Conservation (phyloP, 1,140 invertebrate species). For the Megalopta genalis region DNA sequence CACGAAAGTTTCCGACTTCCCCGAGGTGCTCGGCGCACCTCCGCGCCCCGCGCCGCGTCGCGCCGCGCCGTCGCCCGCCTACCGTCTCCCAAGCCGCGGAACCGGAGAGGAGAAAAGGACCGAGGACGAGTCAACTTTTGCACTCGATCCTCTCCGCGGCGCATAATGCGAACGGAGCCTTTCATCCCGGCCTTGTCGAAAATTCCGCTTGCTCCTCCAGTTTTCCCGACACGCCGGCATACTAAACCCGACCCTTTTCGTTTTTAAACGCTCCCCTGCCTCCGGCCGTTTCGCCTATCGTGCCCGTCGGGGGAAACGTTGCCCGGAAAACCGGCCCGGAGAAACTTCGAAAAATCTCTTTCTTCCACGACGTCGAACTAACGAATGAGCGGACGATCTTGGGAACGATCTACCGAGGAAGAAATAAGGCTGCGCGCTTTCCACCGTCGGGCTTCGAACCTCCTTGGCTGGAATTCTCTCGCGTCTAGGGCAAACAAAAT, state of each 20-base stretch:
- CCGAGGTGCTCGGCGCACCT: too few species aligned
- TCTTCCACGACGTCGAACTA: too few species aligned
- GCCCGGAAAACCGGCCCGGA: not conserved
- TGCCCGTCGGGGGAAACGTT: not conserved
- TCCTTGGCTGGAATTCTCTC: too few species aligned
- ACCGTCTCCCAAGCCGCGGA: too few species aligned
- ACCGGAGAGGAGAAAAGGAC: too few species aligned
- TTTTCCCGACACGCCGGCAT: not conserved
- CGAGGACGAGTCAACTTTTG: not conserved
- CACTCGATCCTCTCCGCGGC: conserved; percentile 13
- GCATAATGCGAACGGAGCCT: conserved; percentile 25
- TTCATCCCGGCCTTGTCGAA: conserved; percentile 14
- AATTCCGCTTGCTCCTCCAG: conserved; percentile 20
- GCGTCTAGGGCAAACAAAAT: too few species aligned
- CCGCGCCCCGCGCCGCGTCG: not conserved
- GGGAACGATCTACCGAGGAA: too few species aligned
- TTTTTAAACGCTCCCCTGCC: not conserved
- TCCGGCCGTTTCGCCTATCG: not conserved
- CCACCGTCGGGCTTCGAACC: too few species aligned
- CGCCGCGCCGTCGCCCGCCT: not conserved
- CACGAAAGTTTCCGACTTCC: not conserved
- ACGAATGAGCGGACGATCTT: too few species aligned
- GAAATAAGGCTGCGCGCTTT: too few species aligned
- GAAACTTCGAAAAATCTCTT: not conserved
- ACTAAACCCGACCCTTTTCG: not conserved